Evolutionary conservation across 1,140 invertebrate species (phyloP).

Genomic region (Nautilus pompilius): DNA sequence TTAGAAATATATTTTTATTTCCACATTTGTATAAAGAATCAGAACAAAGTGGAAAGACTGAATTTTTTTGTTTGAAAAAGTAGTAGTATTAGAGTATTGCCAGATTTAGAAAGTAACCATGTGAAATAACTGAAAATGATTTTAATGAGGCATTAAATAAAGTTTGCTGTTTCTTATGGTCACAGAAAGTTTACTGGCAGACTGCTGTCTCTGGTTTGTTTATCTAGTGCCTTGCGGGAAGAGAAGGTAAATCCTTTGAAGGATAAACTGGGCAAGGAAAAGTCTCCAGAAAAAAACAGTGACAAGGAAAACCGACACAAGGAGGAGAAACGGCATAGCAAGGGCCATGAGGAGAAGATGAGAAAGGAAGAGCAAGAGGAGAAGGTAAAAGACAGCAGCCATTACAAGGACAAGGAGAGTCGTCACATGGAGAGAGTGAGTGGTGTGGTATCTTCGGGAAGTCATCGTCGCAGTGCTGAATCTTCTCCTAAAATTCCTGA

Average conservation of each 20-base stretch:
- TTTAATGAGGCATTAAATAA: too few species aligned
- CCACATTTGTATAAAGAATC: too few species aligned
- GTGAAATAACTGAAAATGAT: too few species aligned
- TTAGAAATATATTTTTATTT: too few species aligned
- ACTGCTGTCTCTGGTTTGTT: not conserved
- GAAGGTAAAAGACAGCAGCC: constrained; percentile 9
- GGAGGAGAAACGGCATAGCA: constrained; percentile 8
- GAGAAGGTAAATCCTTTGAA: constrained; percentile 1
- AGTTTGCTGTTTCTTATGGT: too few species aligned
- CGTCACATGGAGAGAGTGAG: not conserved
- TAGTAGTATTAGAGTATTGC: too few species aligned
- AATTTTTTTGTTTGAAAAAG: too few species aligned
- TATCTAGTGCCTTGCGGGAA: not conserved
- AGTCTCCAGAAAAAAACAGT: constrained; percentile 10
- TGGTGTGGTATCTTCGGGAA: not conserved
- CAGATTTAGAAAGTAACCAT: too few species aligned
- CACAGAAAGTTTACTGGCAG: too few species aligned
- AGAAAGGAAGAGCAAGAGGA: constrained; percentile 7
- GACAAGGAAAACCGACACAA: not conserved
- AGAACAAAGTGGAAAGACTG: too few species aligned
- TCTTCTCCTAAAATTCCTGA: constrained; percentile 30
- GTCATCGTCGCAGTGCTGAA: constrained; percentile 38
- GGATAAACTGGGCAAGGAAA: not conserved
- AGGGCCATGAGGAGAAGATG: constrained; percentile 6
- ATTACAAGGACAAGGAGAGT: constrained; percentile 21